Percentiles rank a stretch among this genome's conserved stretches.
phyloP scores from a whole-genome alignment of 1,140 invertebrate genomes.

The Branchinecta lindahli region DNA sequence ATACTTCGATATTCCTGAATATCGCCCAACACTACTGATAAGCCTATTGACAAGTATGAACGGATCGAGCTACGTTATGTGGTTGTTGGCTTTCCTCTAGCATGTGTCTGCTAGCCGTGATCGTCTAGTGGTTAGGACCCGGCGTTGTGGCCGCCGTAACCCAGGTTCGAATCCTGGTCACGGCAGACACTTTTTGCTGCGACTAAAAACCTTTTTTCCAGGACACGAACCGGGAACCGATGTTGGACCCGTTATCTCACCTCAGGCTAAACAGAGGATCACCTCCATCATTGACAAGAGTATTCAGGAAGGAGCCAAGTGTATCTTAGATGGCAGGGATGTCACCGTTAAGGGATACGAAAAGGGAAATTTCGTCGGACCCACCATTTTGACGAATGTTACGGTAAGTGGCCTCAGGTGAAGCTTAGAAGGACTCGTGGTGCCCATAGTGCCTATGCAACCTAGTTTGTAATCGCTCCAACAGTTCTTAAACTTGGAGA shows the following conservation, averaged over 20 bases:
- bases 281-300: slow-evolving; percentile 68
- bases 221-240: slow-evolving; percentile 83
- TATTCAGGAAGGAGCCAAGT: slow-evolving; percentile 72
- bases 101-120: slow-evolving; percentile 37
- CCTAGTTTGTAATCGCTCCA: too few relatives aligned
- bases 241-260: slow-evolving; percentile 92
- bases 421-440: too few relatives aligned
- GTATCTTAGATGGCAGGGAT: slow-evolving; percentile 73
- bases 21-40: too few relatives aligned
- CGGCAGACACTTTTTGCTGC: slow-evolving; percentile 43
- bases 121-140: too few relatives aligned
- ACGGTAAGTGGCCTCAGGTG: slow-evolving; percentile 35
- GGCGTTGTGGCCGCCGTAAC: slow-evolving; percentile 70
- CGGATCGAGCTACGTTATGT: too few relatives aligned
- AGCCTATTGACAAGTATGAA: too few relatives aligned
- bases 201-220: slow-evolving; percentile 23
- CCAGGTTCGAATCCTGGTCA: slow-evolving; percentile 87
- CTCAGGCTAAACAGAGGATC: slow-evolving; percentile 74
- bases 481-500: too few relatives aligned
- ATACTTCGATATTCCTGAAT: too few relatives aligned
- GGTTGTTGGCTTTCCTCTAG: too few relatives aligned
- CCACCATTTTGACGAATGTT: slow-evolving; percentile 83
- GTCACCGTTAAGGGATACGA: slow-evolving; percentile 71
- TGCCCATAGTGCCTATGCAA: slow-evolving; percentile 2
- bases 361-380: slow-evolving; percentile 95